Evolutionary conservation across 2,888 invertebrate genomes (phyloP), one percentile per base, ranked within the genome.

Genomic region (Lymantria monacha): DNA sequence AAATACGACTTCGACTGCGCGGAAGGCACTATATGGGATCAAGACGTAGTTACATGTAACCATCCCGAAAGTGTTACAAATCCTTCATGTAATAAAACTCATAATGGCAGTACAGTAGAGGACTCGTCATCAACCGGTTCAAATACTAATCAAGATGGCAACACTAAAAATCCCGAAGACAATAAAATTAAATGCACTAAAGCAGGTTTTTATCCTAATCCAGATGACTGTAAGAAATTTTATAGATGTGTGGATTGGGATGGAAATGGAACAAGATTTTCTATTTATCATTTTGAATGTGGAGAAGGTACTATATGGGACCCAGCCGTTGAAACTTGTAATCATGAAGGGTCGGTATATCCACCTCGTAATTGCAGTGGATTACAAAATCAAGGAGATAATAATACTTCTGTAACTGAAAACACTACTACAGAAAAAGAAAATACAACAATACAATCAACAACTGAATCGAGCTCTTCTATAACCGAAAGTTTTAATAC

Each of bases 261-360:
- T 66, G 91, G 90, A 9, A 83, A 91, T 57, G 92, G 92, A 0
- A 71, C 91, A 71, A 71, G 79, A 55, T 94, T 93, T 72, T 94
- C 93, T 47, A 89, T 94, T 8, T 95, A 92, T 72, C 90, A 94
- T 69, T 95, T 95, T 72, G 92, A 93, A 42, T 95, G 95, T 69
- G 92, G 93, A 11, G 92, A 93, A 55, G 95, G 95, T 31, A 95
- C 95, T 0, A 94, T 95, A 60, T 95, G 94, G 91, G 95, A 95
- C 81, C 93, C 94, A 30, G 90, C 92, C 44, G 74, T 94, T 46
- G 92, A 92, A 58, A 93, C 93, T 2, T 95, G 95, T 74, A 95
- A 95, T 76, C 88, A 94, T 68, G 93, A 93, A 60, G 92, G 93
- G 53, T 93, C 94, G 8, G 93, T 94, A 12, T 93, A 94, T 69